Percentiles rank a stretch among this genome's conserved stretches.
Conservation (phyloP, 2,113 vertebrate genomes). For the Corythornis vintsioides region DNA sequence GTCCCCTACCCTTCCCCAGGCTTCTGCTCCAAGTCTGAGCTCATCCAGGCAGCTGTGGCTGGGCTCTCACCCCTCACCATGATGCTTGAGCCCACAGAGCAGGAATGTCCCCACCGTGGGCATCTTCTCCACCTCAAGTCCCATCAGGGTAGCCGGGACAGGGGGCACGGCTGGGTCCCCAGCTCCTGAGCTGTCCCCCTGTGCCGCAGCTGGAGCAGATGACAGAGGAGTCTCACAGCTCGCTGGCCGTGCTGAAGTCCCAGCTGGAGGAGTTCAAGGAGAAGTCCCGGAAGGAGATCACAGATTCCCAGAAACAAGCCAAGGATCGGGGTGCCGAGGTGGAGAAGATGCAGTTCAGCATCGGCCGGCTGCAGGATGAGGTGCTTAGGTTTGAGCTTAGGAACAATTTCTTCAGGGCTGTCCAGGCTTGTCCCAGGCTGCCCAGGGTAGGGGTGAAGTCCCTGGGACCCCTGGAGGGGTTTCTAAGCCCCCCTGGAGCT, state of each 20-base stretch:
- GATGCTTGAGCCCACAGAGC: neutral
- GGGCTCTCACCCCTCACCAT: rapidly evolving
- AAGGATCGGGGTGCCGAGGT: constrained; percentile 83
- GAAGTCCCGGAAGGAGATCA: constrained; percentile 84
- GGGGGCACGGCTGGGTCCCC: neutral
- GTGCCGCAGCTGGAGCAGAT: constrained; percentile 82
- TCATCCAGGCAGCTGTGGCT: neutral
- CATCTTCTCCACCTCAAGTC: neutral
- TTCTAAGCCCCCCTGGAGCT: neutral
- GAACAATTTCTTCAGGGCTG: too few relatives aligned
- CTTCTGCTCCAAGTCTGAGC: neutral
- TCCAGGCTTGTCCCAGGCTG: neutral
- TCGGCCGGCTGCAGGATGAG: constrained; percentile 88
- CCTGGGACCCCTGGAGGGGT: neutral
- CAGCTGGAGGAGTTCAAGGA: constrained; percentile 93
- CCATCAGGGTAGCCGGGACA: neutral
- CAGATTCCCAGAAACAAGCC: constrained; percentile 84
- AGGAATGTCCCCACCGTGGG: neutral
- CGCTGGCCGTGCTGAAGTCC: constrained; percentile 72
- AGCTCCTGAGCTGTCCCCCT: neutral
- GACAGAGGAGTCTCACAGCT: constrained; percentile 75
- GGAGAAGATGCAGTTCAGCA: constrained; percentile 76
- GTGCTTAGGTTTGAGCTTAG: constrained; percentile 50
- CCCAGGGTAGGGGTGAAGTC: neutral
- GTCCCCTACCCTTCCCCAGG: neutral